Conservation (phyloP, 2,888 invertebrate genomes). For the Leptinotarsa haldemani region DNA sequence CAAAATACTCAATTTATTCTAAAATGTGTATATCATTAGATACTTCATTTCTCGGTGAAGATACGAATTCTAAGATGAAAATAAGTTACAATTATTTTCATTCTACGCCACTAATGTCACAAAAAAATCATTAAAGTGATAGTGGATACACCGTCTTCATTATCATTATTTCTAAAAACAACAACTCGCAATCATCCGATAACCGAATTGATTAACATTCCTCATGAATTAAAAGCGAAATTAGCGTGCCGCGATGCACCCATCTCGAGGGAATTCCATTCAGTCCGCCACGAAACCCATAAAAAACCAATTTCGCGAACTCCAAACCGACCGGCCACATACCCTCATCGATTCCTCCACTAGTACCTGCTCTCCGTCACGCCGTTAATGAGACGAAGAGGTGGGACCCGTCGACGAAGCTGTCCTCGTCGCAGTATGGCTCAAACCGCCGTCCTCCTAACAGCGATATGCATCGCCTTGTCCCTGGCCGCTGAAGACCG, state of each 20-base stretch:
- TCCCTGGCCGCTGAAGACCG: conserved; percentile 55
- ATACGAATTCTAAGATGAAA: no score
- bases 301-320: conserved; percentile 6
- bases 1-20: no score
- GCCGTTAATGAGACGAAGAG: conserved; percentile 30
- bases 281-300: not conserved
- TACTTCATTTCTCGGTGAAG: no score
- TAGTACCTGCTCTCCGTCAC: conserved; percentile 1
- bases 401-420: conserved; percentile 38
- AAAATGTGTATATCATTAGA: no score
- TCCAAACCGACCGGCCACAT: not conserved
- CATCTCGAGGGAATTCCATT: not conserved
- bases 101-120: no score
- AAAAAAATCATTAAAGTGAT: no score
- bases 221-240: not conserved
- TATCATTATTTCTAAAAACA: no score
- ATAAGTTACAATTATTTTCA: no score
- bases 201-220: not conserved
- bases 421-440: conserved; percentile 58
- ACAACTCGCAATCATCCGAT: no score
- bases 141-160: no score
- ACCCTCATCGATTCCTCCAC: not conserved
- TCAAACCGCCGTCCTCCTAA: conserved; percentile 58
- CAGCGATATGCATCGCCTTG: conserved; percentile 52
- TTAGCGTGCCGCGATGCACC: not conserved